phyloP scores from a whole-genome alignment of 2,888 invertebrate species.

The Ceriagrion tenellum region DNA sequence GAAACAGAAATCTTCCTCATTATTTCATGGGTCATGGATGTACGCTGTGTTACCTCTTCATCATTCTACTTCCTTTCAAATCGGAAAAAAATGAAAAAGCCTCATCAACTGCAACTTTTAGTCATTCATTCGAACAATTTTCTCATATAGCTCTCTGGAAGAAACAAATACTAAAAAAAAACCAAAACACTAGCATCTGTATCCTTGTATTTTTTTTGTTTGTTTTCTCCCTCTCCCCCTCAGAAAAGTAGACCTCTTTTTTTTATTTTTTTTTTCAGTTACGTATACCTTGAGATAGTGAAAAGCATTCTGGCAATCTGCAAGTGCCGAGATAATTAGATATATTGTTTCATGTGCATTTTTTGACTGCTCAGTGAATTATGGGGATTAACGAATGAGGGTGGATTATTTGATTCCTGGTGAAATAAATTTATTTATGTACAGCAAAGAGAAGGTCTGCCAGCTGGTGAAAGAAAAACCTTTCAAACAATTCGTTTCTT shows the following conservation, averaged over 20 bases:
- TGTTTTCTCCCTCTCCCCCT: too few species aligned
- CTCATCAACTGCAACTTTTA: not conserved
- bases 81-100: not conserved
- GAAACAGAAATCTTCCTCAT: conserved; percentile 34
- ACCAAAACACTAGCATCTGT: conserved; percentile 45
- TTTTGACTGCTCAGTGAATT: not conserved
- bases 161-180: not conserved
- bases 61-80: conserved; percentile 10
- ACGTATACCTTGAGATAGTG: not conserved
- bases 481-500: conserved; percentile 46
- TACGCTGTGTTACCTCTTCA: conserved; percentile 17
- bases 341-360: not conserved
- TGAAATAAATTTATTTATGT: not conserved
- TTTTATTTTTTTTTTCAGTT: not conserved
- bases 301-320: not conserved
- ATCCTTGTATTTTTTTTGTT: conserved; percentile 43
- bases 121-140: not conserved
- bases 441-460: not conserved
- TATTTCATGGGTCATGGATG: conserved; percentile 22
- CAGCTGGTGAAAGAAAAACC: not conserved
- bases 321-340: not conserved
- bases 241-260: conserved; percentile 26
- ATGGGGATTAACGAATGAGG: not conserved
- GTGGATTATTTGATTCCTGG: not conserved
- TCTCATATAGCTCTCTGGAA: conserved; percentile 46